These are phyloP conservation scores for Oophaga pumilio DNA, from an alignment of 2,113 vertebrate species.

Conservation along the genomic window DNA sequence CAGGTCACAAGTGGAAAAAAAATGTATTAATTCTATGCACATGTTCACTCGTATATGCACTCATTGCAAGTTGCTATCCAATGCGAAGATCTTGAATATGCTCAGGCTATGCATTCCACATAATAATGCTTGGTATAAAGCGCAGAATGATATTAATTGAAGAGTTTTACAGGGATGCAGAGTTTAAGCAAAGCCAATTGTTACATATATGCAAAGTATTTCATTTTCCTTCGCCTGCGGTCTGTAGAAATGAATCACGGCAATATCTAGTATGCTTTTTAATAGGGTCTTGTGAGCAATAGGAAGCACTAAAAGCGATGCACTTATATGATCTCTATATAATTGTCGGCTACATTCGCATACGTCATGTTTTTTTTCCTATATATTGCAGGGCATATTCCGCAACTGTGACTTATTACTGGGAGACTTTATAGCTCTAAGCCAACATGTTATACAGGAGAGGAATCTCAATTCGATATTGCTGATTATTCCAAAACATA, in stretches of 20 bases:
- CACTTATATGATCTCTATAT: background rate
- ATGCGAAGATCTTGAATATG: conserved; percentile 14
- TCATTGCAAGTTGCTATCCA: background rate
- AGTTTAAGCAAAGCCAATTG: conserved; percentile 10
- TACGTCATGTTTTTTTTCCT: background rate
- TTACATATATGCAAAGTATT: background rate
- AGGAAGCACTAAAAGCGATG: background rate
- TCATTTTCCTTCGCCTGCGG: background rate
- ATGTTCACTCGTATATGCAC: background rate
- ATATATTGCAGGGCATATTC: background rate
- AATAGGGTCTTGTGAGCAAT: background rate
- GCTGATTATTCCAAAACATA: conserved; percentile 45
- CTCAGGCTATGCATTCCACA: background rate
- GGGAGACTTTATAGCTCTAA: conserved; percentile 43
- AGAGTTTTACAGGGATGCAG: conserved; percentile 3
- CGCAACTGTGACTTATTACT: conserved; percentile 30
- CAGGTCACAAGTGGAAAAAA: conserved; percentile 1
- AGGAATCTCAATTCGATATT: conserved; percentile 17
- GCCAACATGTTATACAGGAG: conserved; percentile 10
- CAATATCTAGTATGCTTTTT: background rate
- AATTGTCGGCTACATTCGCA: background rate
- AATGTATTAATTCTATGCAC: conserved; percentile 23
- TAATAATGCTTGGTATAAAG: conserved; percentile 20
- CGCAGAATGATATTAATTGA: conserved; percentile 9
- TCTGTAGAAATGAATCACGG: background rate